phyloP scores from a whole-genome alignment of 2,113 vertebrate genomes.

The Pionites leucogaster region DNA sequence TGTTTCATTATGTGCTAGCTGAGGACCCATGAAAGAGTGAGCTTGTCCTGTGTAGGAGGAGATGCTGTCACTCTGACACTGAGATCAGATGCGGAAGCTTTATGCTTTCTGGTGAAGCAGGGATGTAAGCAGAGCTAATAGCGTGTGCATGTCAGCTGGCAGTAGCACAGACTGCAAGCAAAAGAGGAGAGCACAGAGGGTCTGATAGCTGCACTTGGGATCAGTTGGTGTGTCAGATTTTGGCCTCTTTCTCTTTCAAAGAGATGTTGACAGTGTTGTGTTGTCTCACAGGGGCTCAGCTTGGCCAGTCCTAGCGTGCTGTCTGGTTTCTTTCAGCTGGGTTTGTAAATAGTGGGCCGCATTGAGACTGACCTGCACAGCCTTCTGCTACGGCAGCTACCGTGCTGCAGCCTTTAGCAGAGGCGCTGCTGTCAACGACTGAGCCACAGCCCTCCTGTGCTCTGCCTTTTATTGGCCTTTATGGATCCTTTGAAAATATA shows the following conservation, averaged over 20 bases:
- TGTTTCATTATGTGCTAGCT: neutral
- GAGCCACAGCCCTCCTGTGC: neutral
- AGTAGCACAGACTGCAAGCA: neutral
- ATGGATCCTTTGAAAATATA: neutral
- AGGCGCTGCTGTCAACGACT: neutral
- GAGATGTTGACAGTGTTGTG: neutral
- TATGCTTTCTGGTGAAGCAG: neutral
- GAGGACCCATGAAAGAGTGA: neutral
- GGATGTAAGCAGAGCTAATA: neutral
- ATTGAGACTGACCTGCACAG: neutral
- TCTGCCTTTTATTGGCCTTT: neutral
- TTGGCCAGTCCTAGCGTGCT: neutral
- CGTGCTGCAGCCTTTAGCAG: neutral
- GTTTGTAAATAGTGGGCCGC: neutral
- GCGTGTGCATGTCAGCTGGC: rapidly evolving
- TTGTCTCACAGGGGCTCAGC: neutral
- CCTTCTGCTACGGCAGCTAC: neutral
- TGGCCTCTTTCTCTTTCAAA: neutral
- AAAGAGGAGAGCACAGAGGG: neutral
- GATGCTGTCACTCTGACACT: neutral
- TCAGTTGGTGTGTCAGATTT: neutral
- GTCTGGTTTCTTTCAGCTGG: neutral
- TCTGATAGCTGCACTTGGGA: neutral
- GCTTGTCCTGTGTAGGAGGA: neutral
- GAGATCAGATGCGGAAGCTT: neutral